Evolutionary conservation across 2,888 invertebrate species (phyloP), one percentile per base, ranked within the genome.

Genomic region (Spicauda simplicius): DNA sequence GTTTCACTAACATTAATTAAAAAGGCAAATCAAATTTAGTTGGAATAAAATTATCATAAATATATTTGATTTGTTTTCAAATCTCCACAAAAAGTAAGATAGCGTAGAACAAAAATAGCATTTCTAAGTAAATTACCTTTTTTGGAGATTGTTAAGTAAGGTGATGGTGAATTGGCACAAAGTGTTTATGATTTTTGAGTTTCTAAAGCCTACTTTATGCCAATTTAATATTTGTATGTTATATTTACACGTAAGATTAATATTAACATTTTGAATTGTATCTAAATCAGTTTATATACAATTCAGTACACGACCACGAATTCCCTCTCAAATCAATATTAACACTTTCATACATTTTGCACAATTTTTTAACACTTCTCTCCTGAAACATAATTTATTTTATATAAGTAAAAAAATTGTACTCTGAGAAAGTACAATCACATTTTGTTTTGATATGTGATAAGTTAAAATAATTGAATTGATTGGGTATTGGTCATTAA

Each of bases 151-250:
- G 74, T 72, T 76, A 74, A 77, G 78, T 85, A 84, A 83, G 90
- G 90, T 90, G 90, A 83, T 76, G 90, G 90, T 77, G 64, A 81
- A 80, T 79, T 83, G 84, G 79, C 75, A 79, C 72, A 78, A 74
- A 73, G 68, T 58, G 41, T 63, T 58, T 62, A 53, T 11, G 57
- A 57, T 68, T 66, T 18, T 45, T 45, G 7, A 7, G 4, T 16
- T 12, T 25, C 16, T 33, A 50, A 19, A 2, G 14, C 4, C 18
- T 37, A 67, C 66, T 70, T 71, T 78, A 75, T 82, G 80, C 78
- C 80, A 79, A 74, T 81, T 81, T 82, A 76, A 79, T 78, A 82
- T 77, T 76, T 86, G 80, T 88, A 82, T 85, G 85, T 86, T 76
- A 78, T 75, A 73, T 61, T 79, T 81, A 81, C 83, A 87, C 80